Evolutionary conservation across 1,140 invertebrate species (phyloP), one percentile per base, ranked within the genome.

Genomic region (Drosophila pseudoobscura): DNA sequence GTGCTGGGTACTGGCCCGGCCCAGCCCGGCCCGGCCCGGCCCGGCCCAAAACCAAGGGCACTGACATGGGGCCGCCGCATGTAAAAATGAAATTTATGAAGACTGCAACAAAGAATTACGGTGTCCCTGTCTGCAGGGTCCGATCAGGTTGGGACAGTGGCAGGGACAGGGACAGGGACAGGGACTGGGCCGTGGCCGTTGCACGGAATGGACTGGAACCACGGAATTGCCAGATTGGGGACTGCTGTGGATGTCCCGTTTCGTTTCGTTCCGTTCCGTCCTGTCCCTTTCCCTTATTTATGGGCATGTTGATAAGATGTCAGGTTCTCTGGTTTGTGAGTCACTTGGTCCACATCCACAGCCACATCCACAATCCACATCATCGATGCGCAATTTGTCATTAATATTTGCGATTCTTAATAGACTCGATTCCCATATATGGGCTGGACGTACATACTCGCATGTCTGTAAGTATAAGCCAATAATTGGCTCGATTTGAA

Each of bases 61-160:
- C 61, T 75, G 79, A 57, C 80, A 75, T 35, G 44, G 68, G 57
- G 49, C 47, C 61, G 49, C 47, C 61, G 60, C 73, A 78, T 85
- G 80, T 87, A 74, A 56, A 75, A 75, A 71, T 43, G 52, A 80
- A 85, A 85, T 85, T 87, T 85, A 85, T 85, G 82, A 87, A 87
- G 82, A 85, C 82, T 87, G 82, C 82, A 82, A 64, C 64, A 75
- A 87, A 88, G 78, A 85, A 62, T 87, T 87, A 78, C 82, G 68
- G 57, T 69, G 53, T 57, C 26, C 41, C 35, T 43, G 50, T 39
- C 35, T 39, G 35, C 35, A 4, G 11, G 13, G 35, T 39, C 11
- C 35, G 35, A 39, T 11, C 35, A 39, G 35, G 35, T 39, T 39
- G 35, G 1, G 11, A 11, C 35, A 39, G 29, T 17, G 17, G 17